Conservation (phyloP, 2,797 vertebrate genomes). For the Sebastes matsubarae region DNA sequence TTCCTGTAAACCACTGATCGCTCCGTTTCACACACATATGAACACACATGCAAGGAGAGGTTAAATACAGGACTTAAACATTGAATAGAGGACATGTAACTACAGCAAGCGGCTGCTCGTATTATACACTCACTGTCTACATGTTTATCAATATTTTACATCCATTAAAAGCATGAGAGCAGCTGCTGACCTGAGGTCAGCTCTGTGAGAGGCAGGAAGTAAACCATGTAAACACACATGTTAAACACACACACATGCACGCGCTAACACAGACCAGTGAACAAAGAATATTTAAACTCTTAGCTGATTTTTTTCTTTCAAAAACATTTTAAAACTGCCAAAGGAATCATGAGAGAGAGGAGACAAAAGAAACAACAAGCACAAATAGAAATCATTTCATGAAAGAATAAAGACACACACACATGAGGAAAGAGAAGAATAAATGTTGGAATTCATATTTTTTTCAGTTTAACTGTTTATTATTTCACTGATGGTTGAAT, state of each 20-base stretch:
- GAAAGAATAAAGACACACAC: background rate
- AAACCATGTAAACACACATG: slow-evolving; percentile 12
- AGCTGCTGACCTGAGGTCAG: slow-evolving; percentile 38
- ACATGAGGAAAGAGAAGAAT: background rate
- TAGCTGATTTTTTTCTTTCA: background rate
- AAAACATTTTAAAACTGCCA: background rate
- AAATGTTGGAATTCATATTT: too few species aligned
- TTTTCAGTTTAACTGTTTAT: background rate
- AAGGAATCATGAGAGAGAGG: background rate
- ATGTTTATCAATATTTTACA: slow-evolving; percentile 62
- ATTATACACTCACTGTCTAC: background rate
- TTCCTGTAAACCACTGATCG: background rate
- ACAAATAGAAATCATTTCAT: background rate
- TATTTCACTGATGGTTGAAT: background rate
- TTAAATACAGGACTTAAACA: background rate
- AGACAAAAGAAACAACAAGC: background rate
- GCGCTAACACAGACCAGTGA: background rate
- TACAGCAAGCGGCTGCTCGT: background rate
- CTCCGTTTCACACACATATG: background rate
- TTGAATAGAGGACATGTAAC: background rate
- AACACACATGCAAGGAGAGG: background rate
- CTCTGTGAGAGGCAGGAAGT: background rate
- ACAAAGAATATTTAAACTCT: background rate
- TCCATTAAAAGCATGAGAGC: slow-evolving; percentile 56
- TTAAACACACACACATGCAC: background rate